Conservation (phyloP, 2,888 invertebrate genomes). For the Himalopsyche kuldschensis region DNA sequence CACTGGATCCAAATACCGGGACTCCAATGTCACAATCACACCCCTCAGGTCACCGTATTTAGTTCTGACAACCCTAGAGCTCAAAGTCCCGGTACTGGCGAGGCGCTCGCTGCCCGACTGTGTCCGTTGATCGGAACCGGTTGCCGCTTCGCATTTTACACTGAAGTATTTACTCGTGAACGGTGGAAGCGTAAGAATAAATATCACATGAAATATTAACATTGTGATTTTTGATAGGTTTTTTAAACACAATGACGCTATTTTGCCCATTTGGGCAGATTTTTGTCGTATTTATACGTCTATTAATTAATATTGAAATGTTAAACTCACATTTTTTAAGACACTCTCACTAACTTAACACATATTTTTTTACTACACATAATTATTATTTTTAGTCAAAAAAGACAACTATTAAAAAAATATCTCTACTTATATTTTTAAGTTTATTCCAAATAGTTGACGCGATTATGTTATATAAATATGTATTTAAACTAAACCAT, state of each 20-base stretch:
- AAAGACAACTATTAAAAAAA: too few species aligned
- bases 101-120: constrained; percentile 49
- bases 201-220: constrained; percentile 36
- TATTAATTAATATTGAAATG: neutral
- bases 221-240: constrained; percentile 20
- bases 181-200: constrained; percentile 57
- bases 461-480: too few species aligned
- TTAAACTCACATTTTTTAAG: neutral
- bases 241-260: neutral
- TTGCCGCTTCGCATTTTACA: constrained; percentile 53
- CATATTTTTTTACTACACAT: neutral
- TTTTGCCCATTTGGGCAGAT: neutral
- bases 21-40: constrained; percentile 79
- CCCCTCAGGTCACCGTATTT: constrained; percentile 88
- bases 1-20: constrained; percentile 81
- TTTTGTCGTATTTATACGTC: neutral
- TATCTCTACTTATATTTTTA: too few species aligned
- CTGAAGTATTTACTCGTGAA: constrained; percentile 49
- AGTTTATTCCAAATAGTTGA: too few species aligned
- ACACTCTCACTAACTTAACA: neutral
- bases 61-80: constrained; percentile 82
- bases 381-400: too few species aligned
- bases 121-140: constrained; percentile 55
- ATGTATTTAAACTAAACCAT: too few species aligned
- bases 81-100: constrained; percentile 56